These are phyloP conservation scores for Mnemiopsis leidyi DNA, from an alignment of 37 sponge, comb jelly and placozoan genomes.

Conservation along the genomic window DNA sequence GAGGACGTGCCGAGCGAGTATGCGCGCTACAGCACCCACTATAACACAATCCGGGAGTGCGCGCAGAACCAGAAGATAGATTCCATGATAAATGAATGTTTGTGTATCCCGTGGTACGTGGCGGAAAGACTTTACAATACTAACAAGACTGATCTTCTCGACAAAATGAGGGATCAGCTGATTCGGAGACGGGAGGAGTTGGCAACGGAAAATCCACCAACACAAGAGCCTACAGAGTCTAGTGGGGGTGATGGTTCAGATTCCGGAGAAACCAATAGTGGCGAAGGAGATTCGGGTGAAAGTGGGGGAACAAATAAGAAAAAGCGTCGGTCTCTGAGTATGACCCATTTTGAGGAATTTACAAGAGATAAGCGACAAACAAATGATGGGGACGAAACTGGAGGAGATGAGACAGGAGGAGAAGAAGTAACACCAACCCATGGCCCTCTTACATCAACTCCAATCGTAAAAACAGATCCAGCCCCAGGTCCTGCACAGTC, in stretches of 20 bases:
- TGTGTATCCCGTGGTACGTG: slow-evolving; percentile 34
- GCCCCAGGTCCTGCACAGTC: background rate
- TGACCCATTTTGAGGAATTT: background rate
- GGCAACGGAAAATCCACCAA: background rate
- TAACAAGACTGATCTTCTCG: background rate
- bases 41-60: slow-evolving; percentile 29
- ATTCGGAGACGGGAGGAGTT: background rate
- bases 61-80: slow-evolving; percentile 11
- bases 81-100: background rate
- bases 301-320: background rate
- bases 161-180: background rate
- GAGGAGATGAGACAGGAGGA: background rate
- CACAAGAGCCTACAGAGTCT: no score
- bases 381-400: background rate
- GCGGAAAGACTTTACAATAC: slow-evolving; percentile 23
- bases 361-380: background rate
- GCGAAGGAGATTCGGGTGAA: background rate
- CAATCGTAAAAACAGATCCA: background rate
- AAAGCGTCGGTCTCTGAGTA: background rate
- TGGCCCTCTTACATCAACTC: background rate
- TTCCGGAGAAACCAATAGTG: background rate
- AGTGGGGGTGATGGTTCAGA: background rate
- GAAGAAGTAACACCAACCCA: background rate
- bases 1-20: slow-evolving; percentile 21
- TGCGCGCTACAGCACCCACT: background rate